Conservation (phyloP, 2,888 invertebrate species). For the Micropterix aruncella region DNA sequence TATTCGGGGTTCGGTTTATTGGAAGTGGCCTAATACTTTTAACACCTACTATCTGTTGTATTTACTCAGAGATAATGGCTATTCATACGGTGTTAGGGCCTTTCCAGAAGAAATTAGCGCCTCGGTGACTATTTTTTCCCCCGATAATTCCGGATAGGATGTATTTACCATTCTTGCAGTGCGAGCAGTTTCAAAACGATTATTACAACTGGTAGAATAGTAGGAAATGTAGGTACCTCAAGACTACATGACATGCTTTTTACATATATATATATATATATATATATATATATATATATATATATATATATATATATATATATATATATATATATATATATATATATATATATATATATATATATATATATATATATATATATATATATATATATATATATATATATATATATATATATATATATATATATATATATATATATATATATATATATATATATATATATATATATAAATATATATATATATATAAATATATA, state of each 20-base stretch:
- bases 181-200: no score
- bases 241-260: not conserved
- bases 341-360: not conserved
- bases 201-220: no score
- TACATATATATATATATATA: not conserved
- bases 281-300: not conserved
- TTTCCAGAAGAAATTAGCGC: no score
- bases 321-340: not conserved
- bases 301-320: not conserved
- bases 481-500: not conserved
- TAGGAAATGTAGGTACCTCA: no score
- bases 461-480: not conserved
- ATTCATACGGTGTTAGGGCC: no score
- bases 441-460: not conserved
- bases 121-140: no score
- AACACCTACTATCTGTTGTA: no score
- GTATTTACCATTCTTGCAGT: no score
- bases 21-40: no score
- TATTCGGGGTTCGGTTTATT: no score
- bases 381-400: not conserved
- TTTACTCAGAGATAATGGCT: no score
- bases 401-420: not conserved
- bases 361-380: not conserved
- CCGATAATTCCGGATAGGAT: no score
- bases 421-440: not conserved